Base-by-base conservation (phyloP, 2,797 vertebrate species). In the Astyanax mexicanus region DNA sequence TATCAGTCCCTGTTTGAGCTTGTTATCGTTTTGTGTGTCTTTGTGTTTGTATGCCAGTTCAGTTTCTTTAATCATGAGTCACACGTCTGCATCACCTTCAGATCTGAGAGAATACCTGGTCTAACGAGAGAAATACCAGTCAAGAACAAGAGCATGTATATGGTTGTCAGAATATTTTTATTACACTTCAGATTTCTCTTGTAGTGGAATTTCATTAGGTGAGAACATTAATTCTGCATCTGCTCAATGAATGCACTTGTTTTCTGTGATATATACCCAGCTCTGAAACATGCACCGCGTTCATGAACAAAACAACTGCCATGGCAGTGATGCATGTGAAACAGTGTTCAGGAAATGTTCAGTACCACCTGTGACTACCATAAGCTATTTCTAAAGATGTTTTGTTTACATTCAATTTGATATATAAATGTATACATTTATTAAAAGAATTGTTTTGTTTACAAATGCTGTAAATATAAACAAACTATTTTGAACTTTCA, bases 1-100 rank as follows among this genome's bases (percentile, higher is more conserved):
- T 6, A 45, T 47, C 40, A 72, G 62, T n/a, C 47, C 73, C 62
- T 37, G 3, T 11, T 69, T 64, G 52, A 69, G 49, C 52, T 68
- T 77, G n/a, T 10, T 73, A 73, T 80, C 62, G 69, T 77, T 76
- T 72, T 77, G 74, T 78, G 76, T 72, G 55, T 67, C 47, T 72
- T 69, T 79, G 65, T 82, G 77, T 65, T 74, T 29, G 10, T 69
- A 65, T 70, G 52, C 21, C 60, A 65, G 42, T 72, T 55, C 44
- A 68, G 38, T 52, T 52, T 62, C 40, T 68, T 52, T 19, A 44
- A 29, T 51, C 19, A 6, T 44, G n/a, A 32, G 17, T 32, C 60
- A n/a, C 45, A 51, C 19, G 27, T 60, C 51, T 40, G 21, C 27
- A 45, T 80, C 35, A 60, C 42, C 44, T 49, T 47, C 6, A 68